phyloP scores from a whole-genome alignment of 1,140 invertebrate species.

The Probaryconus sp. region DNA sequence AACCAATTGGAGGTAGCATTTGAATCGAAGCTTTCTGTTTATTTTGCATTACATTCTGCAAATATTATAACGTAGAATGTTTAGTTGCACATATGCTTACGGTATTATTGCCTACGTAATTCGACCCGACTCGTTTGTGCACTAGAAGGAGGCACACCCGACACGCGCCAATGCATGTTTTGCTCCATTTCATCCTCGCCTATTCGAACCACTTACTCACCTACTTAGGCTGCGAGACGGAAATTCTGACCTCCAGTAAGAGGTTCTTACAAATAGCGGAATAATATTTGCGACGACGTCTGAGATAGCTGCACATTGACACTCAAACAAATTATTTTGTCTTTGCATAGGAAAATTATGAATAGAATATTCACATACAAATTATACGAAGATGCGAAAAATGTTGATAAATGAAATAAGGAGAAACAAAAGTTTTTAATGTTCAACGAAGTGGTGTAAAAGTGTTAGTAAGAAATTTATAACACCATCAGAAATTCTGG shows the following conservation, averaged over 20 bases:
- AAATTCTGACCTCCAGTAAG: slow-evolving; percentile 68
- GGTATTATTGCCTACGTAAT: slow-evolving; percentile 55
- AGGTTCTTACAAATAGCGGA: slow-evolving; percentile 7
- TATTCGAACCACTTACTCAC: slow-evolving; percentile 74
- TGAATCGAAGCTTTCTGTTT: too few species aligned
- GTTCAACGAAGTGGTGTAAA: too few species aligned
- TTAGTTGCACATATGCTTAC: not conserved
- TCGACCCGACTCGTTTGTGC: slow-evolving; percentile 27
- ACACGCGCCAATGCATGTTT: slow-evolving; percentile 77
- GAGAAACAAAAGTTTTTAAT: too few species aligned
- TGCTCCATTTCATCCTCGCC: slow-evolving; percentile 76
- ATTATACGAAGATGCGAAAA: too few species aligned
- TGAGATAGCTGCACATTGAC: too few species aligned
- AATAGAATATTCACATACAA: too few species aligned
- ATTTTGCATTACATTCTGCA: too few species aligned
- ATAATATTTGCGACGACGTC: slow-evolving; percentile 12
- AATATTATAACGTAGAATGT: not conserved
- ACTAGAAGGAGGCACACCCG: slow-evolving; percentile 73
- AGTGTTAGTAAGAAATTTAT: too few species aligned
- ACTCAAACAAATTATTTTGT: slow-evolving; percentile 14
- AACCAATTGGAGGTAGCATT: too few species aligned
- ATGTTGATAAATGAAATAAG: too few species aligned
- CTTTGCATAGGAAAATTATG: too few species aligned
- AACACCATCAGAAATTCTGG: too few species aligned
- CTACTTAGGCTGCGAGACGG: slow-evolving; percentile 74